Base-by-base conservation (phyloP, 1,140 invertebrate genomes). In the Drosophila persimilis region DNA sequence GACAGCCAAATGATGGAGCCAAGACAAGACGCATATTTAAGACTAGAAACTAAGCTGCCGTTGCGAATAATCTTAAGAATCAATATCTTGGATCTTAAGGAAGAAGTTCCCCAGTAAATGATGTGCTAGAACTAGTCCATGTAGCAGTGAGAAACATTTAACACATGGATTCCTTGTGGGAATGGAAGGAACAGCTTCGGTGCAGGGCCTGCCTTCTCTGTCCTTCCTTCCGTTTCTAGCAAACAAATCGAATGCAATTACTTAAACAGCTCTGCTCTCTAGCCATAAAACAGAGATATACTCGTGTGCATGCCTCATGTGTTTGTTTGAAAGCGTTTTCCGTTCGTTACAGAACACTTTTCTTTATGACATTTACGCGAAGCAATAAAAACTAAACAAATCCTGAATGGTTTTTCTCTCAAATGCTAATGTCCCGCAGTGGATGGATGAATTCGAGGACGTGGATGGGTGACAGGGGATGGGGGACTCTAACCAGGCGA, bases 321-420 rank as follows among this genome's bases (percentile, higher is more conserved):
- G 41, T 24, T 6, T 54, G 29, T 26, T 43, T 24, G 35, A 39
- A 59, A 46, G 11, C 51, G 39, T 24, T 50, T 43, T 47, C 43
- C 56, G 44, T 48, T 64, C 71, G 35, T 70, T 69, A 63, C 64
- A 77, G 43, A 62, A 55, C 22, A 60, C 51, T 53, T 58, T 41
- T 63, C 65, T 80, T 77, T 80, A 77, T 74, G 74, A 77, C 70
- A 74, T 74, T 78, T 66, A 63, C 65, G 71, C 65, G 59, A 31
- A 8, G 56, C 60, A 76, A 79, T 80, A 72, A 80, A 73, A 80
- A 79, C 65, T 76, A 71, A 80, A 66, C 59, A 59, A 79, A 73
- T 77, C 46, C 55, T 54, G 54, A 24, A 56, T 45, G 24, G 9
- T 29, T 26, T 13, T 78, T 26, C 35, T 39, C 35, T 39, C 11